phyloP scores from a whole-genome alignment of 2,797 vertebrate species.

The Phrynocephalus vlangalii region DNA sequence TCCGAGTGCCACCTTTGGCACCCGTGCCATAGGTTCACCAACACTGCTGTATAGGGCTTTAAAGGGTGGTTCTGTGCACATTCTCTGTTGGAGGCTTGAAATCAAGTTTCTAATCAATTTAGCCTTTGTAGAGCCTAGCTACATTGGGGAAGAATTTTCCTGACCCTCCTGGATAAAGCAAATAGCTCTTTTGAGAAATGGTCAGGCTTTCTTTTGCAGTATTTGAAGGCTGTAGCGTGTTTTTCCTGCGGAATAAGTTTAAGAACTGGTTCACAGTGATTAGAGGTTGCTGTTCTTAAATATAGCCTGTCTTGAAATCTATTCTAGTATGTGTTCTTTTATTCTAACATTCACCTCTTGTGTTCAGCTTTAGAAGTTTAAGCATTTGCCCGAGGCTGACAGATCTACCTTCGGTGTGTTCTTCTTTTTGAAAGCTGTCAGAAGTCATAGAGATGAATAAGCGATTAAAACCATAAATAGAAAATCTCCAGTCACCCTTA shows the following conservation, averaged over 20 bases:
- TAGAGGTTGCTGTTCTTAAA: neutral
- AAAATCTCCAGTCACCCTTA: neutral
- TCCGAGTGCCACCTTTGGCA: no score
- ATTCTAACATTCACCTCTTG: neutral
- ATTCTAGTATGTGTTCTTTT: neutral
- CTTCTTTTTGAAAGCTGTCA: conserved; percentile 16
- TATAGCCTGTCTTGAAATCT: neutral
- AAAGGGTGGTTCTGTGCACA: accelerated
- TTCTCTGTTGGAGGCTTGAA: no score
- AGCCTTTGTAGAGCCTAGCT: neutral
- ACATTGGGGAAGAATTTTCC: neutral
- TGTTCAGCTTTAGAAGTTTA: conserved; percentile 14
- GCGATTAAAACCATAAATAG: neutral
- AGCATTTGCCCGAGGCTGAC: neutral
- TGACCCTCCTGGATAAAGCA: neutral
- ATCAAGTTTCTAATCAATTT: neutral
- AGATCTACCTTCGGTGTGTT: neutral
- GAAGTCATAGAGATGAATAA: neutral
- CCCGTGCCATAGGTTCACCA: no score
- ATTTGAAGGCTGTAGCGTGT: neutral
- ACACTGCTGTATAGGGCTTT: no score
- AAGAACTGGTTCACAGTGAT: neutral
- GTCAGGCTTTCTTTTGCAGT: neutral
- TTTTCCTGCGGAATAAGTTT: neutral
- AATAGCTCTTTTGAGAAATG: neutral